Base-by-base conservation (phyloP, 2,888 invertebrate genomes). In the Aquatica leii region DNA sequence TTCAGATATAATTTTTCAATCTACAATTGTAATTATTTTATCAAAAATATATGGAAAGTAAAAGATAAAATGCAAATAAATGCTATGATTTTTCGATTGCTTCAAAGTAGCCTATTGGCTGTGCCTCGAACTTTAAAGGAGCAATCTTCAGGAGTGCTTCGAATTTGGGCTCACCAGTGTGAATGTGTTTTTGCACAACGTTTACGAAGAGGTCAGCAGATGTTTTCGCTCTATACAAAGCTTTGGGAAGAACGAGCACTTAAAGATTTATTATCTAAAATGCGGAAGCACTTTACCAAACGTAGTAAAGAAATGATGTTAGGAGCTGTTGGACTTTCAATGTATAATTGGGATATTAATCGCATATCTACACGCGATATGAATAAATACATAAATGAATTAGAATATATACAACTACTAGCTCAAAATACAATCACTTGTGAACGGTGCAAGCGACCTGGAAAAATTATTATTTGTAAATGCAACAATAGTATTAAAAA, bases 191-290 rank as follows among this genome's bases (percentile, higher is more conserved):
- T 85, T 12, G 89, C 88, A 0, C 88, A 89, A 72, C 82, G 87
- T 34, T 79, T 89, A 0, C 81, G 88, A 56, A 83, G 88, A 49
- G 83, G 86, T n/a, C 85, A 88, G 66, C 89, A 89, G 74, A 83
- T 89, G 77, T 83, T 88, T 70, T 84, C 83, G 57, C 80, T 89
- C 54, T 90, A 89, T 72, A 84, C 86, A 8, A 84, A 83, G 65
- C 83, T 88, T 66, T 89, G 89, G 85, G 88, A 88, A 56, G 86
- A 88, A 56, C 80, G 82, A 14, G 86, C 86, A 1, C 77, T 89
- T 1, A 83, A 78, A 61, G 84, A 86, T 62, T 82, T 88, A 15
- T 74, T 87, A 24, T 82, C 78, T 67, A 76, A 77, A 24, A 80
- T 86, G 77, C 80, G 80, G 53, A 77, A 77, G 41, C 80, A 81